Conservation (phyloP, 1,140 invertebrate species). For the Polypedilum pembai region DNA sequence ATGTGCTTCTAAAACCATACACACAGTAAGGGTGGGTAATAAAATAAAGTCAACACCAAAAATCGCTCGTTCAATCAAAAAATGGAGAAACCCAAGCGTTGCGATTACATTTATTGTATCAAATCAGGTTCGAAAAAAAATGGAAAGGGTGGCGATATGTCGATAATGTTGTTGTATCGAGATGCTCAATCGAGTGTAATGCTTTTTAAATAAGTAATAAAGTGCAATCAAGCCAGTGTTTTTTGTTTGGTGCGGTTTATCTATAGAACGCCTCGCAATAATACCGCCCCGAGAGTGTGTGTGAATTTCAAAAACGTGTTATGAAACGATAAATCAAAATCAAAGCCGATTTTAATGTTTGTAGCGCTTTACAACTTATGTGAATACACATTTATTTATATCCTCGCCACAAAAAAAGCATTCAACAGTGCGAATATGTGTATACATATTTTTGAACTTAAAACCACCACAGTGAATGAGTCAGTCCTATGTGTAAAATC, state of each 20-base stretch:
- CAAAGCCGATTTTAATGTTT: slow-evolving; percentile 14
- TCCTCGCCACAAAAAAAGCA: neutral
- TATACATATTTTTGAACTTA: neutral
- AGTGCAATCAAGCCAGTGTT: neutral
- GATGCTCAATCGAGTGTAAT: slow-evolving; percentile 16
- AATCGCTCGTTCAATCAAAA: slow-evolving; percentile 20
- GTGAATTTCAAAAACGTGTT: neutral
- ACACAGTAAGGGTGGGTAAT: neutral
- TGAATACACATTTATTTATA: neutral
- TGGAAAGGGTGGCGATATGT: neutral
- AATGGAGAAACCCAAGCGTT: neutral
- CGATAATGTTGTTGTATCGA: neutral
- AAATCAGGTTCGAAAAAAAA: neutral
- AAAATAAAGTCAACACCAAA: slow-evolving; percentile 27
- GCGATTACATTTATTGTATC: slow-evolving; percentile 10
- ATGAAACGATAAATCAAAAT: slow-evolving; percentile 24
- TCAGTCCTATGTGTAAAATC: slow-evolving; percentile 23
- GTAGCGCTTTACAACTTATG: neutral
- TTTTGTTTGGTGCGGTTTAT: no score
- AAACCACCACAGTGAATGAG: neutral
- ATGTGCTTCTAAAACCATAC: slow-evolving; percentile 1
- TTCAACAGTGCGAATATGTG: neutral
- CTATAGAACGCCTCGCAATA: neutral
- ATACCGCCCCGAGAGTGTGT: neutral
- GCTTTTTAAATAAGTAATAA: neutral